Conservation (phyloP, 2,888 invertebrate genomes). For the Drosophila phalerata region DNA sequence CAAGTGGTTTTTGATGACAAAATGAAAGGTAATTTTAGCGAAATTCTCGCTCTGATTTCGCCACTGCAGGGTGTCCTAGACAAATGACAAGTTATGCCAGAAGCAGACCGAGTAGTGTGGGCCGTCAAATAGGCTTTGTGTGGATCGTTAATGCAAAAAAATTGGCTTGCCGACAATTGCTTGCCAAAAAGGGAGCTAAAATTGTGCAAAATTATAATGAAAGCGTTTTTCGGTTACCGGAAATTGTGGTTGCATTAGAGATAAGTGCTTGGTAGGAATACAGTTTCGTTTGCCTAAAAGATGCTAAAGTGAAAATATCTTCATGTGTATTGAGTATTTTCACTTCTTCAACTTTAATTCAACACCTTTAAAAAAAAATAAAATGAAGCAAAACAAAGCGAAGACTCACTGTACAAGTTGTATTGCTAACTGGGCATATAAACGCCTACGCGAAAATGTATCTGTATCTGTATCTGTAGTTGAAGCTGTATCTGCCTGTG, state of each 20-base stretch:
- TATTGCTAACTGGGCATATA: conserved; percentile 43
- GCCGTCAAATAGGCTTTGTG: conserved; percentile 66
- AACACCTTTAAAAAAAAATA: conserved; percentile 35
- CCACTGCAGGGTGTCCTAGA: conserved; percentile 58
- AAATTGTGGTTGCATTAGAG: conserved; percentile 71
- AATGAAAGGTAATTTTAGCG: conserved; percentile 85
- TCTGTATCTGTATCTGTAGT: conserved; percentile 36
- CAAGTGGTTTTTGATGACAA: conserved; percentile 85
- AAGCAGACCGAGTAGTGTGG: conserved; percentile 48
- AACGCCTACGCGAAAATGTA: conserved; percentile 44
- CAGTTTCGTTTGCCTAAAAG: not conserved
- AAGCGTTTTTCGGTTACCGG: conserved; percentile 68
- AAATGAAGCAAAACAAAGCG: conserved; percentile 49
- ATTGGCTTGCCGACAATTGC: conserved; percentile 55
- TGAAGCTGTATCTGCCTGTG: conserved; percentile 49
- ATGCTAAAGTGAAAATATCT: not conserved
- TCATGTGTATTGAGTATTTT: not conserved
- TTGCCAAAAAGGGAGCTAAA: conserved; percentile 31
- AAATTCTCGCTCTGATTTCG: conserved; percentile 67
- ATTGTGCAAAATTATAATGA: conserved; percentile 62
- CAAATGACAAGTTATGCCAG: conserved; percentile 80
- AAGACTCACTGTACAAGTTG: conserved; percentile 22
- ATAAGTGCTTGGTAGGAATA: conserved; percentile 48
- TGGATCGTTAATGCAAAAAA: conserved; percentile 51
- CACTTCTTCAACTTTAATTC: conserved; percentile 61